A percentile compares a stretch with the other conserved stretches of the same genome.
Evolutionary conservation across 2,888 invertebrate genomes (phyloP).

Genomic region (Tenthredo mesomela): DNA sequence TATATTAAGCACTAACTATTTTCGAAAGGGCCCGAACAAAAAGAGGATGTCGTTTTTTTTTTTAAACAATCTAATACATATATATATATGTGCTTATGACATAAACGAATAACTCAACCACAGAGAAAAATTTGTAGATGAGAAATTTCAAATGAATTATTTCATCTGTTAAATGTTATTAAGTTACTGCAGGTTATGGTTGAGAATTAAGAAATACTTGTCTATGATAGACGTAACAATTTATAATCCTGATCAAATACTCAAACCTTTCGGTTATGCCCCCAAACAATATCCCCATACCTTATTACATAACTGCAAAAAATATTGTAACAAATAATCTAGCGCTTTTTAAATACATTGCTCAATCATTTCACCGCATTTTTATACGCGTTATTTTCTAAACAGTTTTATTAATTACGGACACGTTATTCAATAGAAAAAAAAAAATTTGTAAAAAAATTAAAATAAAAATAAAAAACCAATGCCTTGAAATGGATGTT

Average conservation of each 20-base stretch:
- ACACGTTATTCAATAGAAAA: not conserved
- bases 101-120: not conserved
- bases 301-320: not conserved
- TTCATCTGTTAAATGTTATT: not conserved
- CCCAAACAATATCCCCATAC: not conserved
- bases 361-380: conserved; percentile 4
- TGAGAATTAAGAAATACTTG: not conserved
- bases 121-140: not conserved
- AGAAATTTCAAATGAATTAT: not conserved
- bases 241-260: not conserved
- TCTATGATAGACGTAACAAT: not conserved
- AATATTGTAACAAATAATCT: not conserved
- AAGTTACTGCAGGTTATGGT: not conserved
- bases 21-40: too few relatives aligned
- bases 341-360: not conserved
- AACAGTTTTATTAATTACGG: not conserved
- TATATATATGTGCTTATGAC: not conserved
- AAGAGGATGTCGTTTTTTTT: too few relatives aligned
- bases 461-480: not conserved
- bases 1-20: too few relatives aligned
- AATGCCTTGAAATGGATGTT: not conserved
- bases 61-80: too few relatives aligned
- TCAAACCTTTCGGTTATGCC: not conserved
- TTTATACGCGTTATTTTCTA: not conserved
- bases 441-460: too few relatives aligned